A percentile compares a stretch with the other conserved stretches of the same genome.
These are phyloP conservation scores for Tupaia chinensis DNA, from an alignment of 2,113 vertebrate genomes.

Conservation along the genomic window DNA sequence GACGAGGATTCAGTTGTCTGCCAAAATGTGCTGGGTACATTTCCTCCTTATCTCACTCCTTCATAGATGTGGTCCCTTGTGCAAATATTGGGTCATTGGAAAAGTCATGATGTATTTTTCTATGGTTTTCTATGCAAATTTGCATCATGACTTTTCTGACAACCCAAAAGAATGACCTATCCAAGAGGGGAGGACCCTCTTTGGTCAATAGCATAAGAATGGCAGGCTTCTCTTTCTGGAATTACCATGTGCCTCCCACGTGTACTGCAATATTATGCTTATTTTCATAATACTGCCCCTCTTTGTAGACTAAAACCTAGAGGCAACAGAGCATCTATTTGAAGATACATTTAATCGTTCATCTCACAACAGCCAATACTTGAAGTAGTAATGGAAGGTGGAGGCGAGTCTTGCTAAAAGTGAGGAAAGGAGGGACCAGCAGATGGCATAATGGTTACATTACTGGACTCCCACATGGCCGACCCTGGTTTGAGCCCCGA, in stretches of 20 bases:
- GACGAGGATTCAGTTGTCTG: not conserved
- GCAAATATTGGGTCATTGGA: not conserved
- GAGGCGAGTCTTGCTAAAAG: not conserved
- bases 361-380: not conserved
- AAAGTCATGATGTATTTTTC: too few species aligned
- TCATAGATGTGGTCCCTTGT: not conserved
- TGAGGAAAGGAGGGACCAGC: not conserved
- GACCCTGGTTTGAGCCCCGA: too few species aligned
- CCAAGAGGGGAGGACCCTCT: conserved; percentile 6
- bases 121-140: too few species aligned
- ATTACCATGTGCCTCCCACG: not conserved
- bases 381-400: not conserved
- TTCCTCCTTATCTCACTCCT: conserved; percentile 16
- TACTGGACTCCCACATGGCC: too few species aligned
- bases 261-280: not conserved
- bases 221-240: not conserved
- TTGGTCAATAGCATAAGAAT: conserved; percentile 8
- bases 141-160: too few species aligned
- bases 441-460: too few species aligned
- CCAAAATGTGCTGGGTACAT: not conserved
- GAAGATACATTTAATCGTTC: conserved; percentile 30
- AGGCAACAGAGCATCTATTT: conserved; percentile 25
- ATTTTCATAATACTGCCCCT: not conserved
- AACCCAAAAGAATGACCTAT: not conserved
- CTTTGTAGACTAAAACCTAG: conserved; percentile 35